Base-by-base conservation (phyloP, 1,140 invertebrate species). In the Eriocheir sinensis region DNA sequence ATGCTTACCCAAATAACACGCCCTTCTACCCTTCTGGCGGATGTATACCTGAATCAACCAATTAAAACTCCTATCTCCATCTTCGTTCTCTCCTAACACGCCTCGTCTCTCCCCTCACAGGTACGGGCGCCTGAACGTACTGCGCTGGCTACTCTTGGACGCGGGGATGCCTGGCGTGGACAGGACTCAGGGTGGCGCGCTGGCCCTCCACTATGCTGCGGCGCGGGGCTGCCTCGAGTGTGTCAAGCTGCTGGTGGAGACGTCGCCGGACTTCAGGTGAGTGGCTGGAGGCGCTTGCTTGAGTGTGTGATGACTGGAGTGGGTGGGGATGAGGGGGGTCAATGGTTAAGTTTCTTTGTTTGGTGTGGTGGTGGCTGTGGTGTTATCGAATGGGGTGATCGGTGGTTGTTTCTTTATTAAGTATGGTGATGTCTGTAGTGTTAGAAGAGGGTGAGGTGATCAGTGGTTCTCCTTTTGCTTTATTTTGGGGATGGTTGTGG, bases 201-300 rank as follows among this genome's bases (percentile, higher is more conserved):
- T 98, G 93, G 98, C 98, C 93, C 97, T 99, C 86, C 98, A 98
- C 96, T 98, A 98, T 97, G 98, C 98, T 0, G 98, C 98, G 34
- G 98, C 98, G 86, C 97, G 98, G 94, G 98, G 98, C 80, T 98
- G 98, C 96, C 97, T 98, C 85, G 98, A 98, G 96, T 98, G 98
- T 96, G 98, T 98, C 93, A 97, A 98, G 96, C 97, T 98, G 21
- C 97, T 99, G 21, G 97, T 98, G 21, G 98, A 98, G 96, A 98
- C 98, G 60, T 96, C 98, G 88, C 96, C 96, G 0, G 98, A 98
- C 96, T 97, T 98, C 96, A 98, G 98, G 98, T 98, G 96, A 97
- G 97, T n/a, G 48, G 41, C 0, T 2, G 60, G 8, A n/a, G 60
- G 60, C n/a, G 60, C 53, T 48, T 48, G 4, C 44, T 48, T 48